Evolutionary conservation across 2,888 invertebrate species (phyloP).

Genomic region (Achlya flavicornis): DNA sequence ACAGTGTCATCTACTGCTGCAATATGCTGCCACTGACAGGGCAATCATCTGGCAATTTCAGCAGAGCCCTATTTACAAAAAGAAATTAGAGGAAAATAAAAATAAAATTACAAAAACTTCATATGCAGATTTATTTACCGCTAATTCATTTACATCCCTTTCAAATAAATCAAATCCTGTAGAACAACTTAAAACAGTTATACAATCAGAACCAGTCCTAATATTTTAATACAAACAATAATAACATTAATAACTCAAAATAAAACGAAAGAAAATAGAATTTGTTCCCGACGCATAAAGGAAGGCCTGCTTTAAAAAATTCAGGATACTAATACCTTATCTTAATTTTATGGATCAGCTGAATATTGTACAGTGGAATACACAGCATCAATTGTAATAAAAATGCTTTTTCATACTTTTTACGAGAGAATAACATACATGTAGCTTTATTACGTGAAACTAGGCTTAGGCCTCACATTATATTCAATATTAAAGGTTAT

Average conservation of each 20-base stretch:
- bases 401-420: constrained; percentile 12
- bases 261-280: no score
- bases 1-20: constrained; percentile 4
- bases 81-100: constrained; percentile 10
- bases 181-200: background rate
- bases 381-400: constrained; percentile 18
- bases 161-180: background rate
- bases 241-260: no score
- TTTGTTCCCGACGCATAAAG: constrained; percentile 10
- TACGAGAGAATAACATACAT: constrained; percentile 9
- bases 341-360: constrained; percentile 14
- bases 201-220: no score
- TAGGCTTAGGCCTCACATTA: constrained; percentile 17
- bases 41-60: constrained; percentile 18
- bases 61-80: constrained; percentile 14
- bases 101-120: background rate
- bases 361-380: constrained; percentile 21
- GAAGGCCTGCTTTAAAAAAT: no score
- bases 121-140: background rate
- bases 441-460: constrained; percentile 15
- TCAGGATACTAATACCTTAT: background rate
- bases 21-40: constrained; percentile 15
- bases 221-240: no score
- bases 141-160: background rate
- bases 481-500: no score